phyloP scores from a whole-genome alignment of 2,797 vertebrate species.

The Cheirogaleus major region DNA sequence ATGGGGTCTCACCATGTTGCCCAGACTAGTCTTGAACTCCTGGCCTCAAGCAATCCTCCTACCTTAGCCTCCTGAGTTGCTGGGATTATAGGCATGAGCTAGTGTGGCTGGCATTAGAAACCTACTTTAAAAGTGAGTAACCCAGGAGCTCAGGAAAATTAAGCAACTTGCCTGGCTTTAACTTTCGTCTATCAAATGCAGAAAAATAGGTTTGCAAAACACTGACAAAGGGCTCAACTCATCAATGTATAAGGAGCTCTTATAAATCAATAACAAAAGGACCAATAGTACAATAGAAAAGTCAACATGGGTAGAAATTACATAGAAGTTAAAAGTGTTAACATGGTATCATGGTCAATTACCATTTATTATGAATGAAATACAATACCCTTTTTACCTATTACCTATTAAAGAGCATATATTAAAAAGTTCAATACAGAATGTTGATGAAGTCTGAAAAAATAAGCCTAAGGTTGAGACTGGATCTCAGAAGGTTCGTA shows the following conservation, averaged over 20 bases:
- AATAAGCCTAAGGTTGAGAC: not conserved
- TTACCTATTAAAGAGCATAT: not conserved
- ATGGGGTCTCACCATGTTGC: too few relatives aligned
- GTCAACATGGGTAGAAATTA: not conserved
- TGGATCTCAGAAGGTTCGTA: not conserved
- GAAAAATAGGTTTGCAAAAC: not conserved
- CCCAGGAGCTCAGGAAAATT: not conserved
- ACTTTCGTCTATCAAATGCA: not conserved
- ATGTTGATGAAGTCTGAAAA: not conserved
- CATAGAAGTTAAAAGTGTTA: not conserved
- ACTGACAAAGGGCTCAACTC: not conserved
- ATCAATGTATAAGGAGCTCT: not conserved
- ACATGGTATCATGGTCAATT: not conserved
- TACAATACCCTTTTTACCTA: not conserved
- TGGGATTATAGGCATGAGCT: too few relatives aligned
- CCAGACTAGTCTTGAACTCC: too few relatives aligned
- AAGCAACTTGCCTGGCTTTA: not conserved
- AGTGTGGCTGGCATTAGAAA: too few relatives aligned
- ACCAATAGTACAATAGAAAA: not conserved
- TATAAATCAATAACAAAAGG: not conserved
- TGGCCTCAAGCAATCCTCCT: too few relatives aligned
- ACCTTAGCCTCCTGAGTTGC: too few relatives aligned
- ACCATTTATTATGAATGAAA: not conserved
- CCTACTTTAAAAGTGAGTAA: not conserved
- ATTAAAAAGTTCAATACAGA: not conserved